Base-by-base conservation (phyloP, 1,140 invertebrate genomes). In the Thalassaphorura encarpata region DNA sequence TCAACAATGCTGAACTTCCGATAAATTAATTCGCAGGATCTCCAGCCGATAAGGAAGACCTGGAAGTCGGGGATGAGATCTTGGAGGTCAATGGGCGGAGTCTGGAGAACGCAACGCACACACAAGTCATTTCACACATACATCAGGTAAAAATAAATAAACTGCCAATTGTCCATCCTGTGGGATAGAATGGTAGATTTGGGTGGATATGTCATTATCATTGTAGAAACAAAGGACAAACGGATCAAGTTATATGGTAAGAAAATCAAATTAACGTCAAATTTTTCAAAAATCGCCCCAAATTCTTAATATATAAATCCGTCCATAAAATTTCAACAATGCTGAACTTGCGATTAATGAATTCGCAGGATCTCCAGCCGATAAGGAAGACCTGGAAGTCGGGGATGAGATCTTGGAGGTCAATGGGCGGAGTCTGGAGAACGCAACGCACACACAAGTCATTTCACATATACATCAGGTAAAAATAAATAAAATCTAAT, bases 351-450 rank as follows among this genome's bases (percentile, higher is more conserved):
- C 18, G 8, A 43, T 43, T 43, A 6, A 8, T 43, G 16, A 11
- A 8, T 15, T 69, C 74, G 6, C 70, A 90, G 87, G 87, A 45
- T 92, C 92, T 60, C 89, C 91, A 55, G 91, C 90, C 33, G 91
- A 95, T 73, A 85, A 85, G 72, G 78, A 79, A 18, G 90, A 95
- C 72, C 76, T 95, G 73, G 89, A 95, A 75, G 82, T 94, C 66
- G 89, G 87, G 46, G 92, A 96, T 76, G 92, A 96, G 74, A 96
- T 96, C 69, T 77, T 96, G 71, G 89, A 95, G 75, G 89, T 96
- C 43, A 97, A 97, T 73, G 92, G 91, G 63, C 84, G 83, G 53
- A 84, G 82, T 39, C 73, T 95, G 66, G 87, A 93, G 67, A 85
- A 92, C 70, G 85, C 86, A 68, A 84, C 86, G 54, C 83, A 90